Percentiles rank a stretch among this genome's conserved stretches.
Conservation (phyloP, 2,797 vertebrate genomes). For the Paratrypauchen microcephalus region DNA sequence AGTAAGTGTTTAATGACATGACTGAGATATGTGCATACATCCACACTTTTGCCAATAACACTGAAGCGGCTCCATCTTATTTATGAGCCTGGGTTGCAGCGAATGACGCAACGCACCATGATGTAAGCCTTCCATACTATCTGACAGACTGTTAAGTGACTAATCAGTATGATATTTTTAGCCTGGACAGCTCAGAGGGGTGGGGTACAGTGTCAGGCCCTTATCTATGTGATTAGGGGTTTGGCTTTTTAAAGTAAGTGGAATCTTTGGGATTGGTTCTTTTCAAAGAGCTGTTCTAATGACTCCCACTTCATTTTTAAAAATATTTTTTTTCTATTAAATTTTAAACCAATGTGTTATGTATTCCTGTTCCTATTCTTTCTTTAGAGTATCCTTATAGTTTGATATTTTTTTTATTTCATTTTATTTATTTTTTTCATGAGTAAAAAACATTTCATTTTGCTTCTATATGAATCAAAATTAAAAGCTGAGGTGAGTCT, state of each 20-base stretch:
- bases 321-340: too few relatives aligned
- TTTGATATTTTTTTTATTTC: too few relatives aligned
- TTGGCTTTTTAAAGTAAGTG: background rate
- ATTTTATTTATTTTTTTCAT: too few relatives aligned
- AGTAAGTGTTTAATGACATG: background rate
- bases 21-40: background rate
- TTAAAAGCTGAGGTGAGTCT: too few relatives aligned
- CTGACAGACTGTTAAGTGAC: conserved; percentile 43
- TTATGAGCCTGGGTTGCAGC: conserved; percentile 5
- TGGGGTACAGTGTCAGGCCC: conserved; percentile 34
- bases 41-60: conserved; percentile 4
- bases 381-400: too few relatives aligned
- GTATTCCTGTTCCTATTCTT: too few relatives aligned
- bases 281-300: background rate
- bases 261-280: background rate
- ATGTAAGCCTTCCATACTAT: conserved; percentile 38
- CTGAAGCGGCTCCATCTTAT: conserved; percentile 4
- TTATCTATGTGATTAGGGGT: conserved; percentile 7
- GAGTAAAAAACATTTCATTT: too few relatives aligned
- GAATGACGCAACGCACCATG: conserved; percentile 17
- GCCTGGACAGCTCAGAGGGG: conserved; percentile 17
- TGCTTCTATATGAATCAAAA: too few relatives aligned
- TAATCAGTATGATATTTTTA: conserved; percentile 64
- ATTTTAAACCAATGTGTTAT: too few relatives aligned
- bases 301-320: background rate